Base-by-base conservation (phyloP, 37 sponge, comb jelly and placozoan genomes). In the Petrosia ficiformis region DNA sequence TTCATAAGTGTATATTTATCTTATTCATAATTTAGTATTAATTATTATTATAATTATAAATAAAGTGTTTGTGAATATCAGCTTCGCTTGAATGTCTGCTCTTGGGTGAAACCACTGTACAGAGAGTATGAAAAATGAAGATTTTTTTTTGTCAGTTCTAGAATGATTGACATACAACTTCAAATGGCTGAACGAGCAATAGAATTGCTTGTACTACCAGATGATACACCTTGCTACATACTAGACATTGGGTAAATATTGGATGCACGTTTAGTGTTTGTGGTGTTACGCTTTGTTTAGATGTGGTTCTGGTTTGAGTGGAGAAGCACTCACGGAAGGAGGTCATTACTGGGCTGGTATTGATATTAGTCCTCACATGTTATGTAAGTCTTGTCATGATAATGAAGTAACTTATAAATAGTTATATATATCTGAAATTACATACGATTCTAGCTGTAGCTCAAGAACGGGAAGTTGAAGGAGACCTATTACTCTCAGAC, bases 221-320 rank as follows among this genome's bases (percentile, higher is more conserved):
- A 84, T 22, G 93, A 77, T 71, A 70, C 76, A 39, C 84, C 99
- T 24, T 66, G 77, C 28, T 91, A 90, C 72, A 79, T 99, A n/a
- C 92, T 99, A 48, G 99, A 99, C 71, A 86, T 99, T 42, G 99
- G 99, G 93, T 96, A 59, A 72, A 81, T 43, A 59, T 21, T 70
- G 80, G 40, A 72, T 72, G 65, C 60, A 56, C 56, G 65, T 63
- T 33, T 4, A 54, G 22, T 11, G 36, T 68, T 38, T 33, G 4
- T 82, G 58, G n/a, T 43, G 1, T 67, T n/a, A n/a, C n/a, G n/a
- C n/a, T n/a, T n/a, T n/a, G n/a, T n/a, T 35, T 48, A 95, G 97
- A 33, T 99, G 99, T 80, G 99, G 99, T 0, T 92, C 94, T 34
- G 99, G 99, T 1, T 70, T 99, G 70, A 99, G 99, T 84, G 99